These are phyloP conservation scores for Syngnathus rostellatus DNA, from an alignment of 2,797 vertebrate genomes.

Conservation along the genomic window DNA sequence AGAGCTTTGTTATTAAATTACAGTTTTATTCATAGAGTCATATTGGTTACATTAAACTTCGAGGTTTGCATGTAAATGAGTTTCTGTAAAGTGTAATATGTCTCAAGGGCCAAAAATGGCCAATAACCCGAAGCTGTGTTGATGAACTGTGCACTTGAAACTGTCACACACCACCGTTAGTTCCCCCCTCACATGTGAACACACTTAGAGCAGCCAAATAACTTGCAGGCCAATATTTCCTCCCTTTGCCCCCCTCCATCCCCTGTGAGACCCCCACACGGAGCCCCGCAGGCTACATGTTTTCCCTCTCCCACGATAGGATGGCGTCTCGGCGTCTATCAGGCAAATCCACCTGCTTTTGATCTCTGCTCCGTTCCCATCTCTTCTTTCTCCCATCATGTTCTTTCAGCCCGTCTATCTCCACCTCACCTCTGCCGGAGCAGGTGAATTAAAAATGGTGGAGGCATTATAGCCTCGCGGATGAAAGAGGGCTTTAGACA, in stretches of 20 bases:
- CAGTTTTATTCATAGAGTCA: slow-evolving; percentile 25
- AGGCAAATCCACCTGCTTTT: slow-evolving; percentile 59
- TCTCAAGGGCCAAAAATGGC: slow-evolving; percentile 22
- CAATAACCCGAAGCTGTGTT: slow-evolving; percentile 17
- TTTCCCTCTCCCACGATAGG: slow-evolving; percentile 47
- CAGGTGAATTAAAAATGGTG: slow-evolving; percentile 62
- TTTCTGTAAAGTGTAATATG: slow-evolving; percentile 3
- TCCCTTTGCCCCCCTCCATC: slow-evolving; percentile 2
- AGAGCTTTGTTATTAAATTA: slow-evolving; percentile 34
- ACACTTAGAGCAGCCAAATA: slow-evolving; percentile 14
- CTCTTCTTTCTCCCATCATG: slow-evolving; percentile 32
- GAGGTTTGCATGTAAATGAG: slow-evolving; percentile 18
- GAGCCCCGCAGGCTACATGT: slow-evolving; percentile 23
- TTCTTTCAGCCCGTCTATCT: slow-evolving; percentile 50
- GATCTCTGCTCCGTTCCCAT: slow-evolving; percentile 30
- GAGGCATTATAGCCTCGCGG: slow-evolving; percentile 39
- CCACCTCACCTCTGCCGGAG: slow-evolving; percentile 46
- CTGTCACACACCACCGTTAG: slow-evolving; percentile 17
- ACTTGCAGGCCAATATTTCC: slow-evolving; percentile 39
- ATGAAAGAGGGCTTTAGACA: slow-evolving; percentile 65
- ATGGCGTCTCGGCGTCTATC: slow-evolving; percentile 48
- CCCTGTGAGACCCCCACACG: slow-evolving; percentile 30
- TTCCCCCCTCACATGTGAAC: slow-evolving; percentile 15
- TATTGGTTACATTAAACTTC: slow-evolving; percentile 18
- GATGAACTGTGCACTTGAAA: slow-evolving; percentile 30